These are phyloP conservation scores for Botia almorhae DNA, from an alignment of 2,797 vertebrate species.

Conservation along the genomic window DNA sequence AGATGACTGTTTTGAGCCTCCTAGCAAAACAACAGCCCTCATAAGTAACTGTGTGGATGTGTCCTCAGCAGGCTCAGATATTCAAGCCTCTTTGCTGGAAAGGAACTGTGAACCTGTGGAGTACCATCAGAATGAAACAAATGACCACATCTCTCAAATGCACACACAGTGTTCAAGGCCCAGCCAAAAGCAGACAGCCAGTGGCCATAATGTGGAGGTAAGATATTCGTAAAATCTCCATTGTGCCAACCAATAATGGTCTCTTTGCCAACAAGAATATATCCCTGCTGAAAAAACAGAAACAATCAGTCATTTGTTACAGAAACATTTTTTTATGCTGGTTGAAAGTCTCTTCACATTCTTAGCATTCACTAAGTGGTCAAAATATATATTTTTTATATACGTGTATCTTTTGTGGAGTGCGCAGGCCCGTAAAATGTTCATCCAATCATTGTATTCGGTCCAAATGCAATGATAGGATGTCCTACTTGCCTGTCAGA, in stretches of 20 bases:
- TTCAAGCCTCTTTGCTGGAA: background rate
- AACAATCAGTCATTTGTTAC: too few relatives aligned
- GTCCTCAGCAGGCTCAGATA: slow-evolving; percentile 7
- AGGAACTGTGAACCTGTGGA: slow-evolving; percentile 43
- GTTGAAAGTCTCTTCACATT: too few relatives aligned
- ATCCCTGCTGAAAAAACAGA: too few relatives aligned
- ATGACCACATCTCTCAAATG: background rate
- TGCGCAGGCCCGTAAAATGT: too few relatives aligned
- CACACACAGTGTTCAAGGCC: slow-evolving; percentile 53
- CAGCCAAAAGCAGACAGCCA: slow-evolving; percentile 52
- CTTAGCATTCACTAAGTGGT: too few relatives aligned
- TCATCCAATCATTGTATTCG: too few relatives aligned
- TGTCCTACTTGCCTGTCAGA: too few relatives aligned
- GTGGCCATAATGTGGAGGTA: slow-evolving; percentile 41
- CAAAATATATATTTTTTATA: too few relatives aligned
- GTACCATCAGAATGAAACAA: slow-evolving; percentile 37
- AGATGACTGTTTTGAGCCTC: slow-evolving; percentile 49
- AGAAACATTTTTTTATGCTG: too few relatives aligned
- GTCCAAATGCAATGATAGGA: too few relatives aligned
- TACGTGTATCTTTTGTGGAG: too few relatives aligned
- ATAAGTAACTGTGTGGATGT: slow-evolving; percentile 1
- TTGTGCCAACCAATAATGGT: background rate
- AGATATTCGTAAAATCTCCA: background rate
- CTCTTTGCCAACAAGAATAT: background rate
- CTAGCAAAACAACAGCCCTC: slow-evolving; percentile 49